Base-by-base conservation (phyloP, 2,888 invertebrate genomes). In the Peribatodes rhomboidaria region DNA sequence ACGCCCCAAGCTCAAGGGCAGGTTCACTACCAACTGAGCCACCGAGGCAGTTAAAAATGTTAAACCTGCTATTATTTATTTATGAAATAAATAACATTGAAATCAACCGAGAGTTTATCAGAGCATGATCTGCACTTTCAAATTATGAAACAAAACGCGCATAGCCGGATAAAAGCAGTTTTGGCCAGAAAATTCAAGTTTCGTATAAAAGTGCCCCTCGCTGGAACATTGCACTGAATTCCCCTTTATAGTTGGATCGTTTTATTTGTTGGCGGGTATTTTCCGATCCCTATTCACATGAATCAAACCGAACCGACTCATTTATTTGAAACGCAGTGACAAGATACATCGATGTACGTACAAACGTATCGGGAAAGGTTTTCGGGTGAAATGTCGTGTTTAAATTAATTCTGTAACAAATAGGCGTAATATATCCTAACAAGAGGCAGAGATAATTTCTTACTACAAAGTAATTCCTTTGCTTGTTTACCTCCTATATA, bases 231-330 rank as follows among this genome's bases (percentile, higher is more conserved):
- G 67, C 75, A 74, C 73, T 80, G 78, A 73, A 79, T 81, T 77
- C 75, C 73, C 79, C 81, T 81, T 74, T 80, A 79, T 77, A 81
- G 78, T 81, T 74, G 75, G 81, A 82, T 81, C 85, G 86, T 90
- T 90, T 91, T 90, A 91, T 90, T 90, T 88, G 91, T 83, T 82
- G 76, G 83, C 81, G 83, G 83, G 83, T 83, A 84, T 88, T 90
- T 88, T 79, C 86, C 83, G 85, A 80, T 86, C 90, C 90, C 90
- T 85, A 86, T 90, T 86, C 89, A 81, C 87, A 91, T 92, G 90
- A 90, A 91, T 92, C 91, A 92, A 92, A 90, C 86, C 82, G 88
- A 80, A 79, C 89, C 88, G 81, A 86, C 88, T 91, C 90, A 91
- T 92, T 92, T 91, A 89, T 92, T 91, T 89, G 89, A 87, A 89